phyloP scores from a whole-genome alignment of 1,140 invertebrate genomes.

The Micrasema minimum region DNA sequence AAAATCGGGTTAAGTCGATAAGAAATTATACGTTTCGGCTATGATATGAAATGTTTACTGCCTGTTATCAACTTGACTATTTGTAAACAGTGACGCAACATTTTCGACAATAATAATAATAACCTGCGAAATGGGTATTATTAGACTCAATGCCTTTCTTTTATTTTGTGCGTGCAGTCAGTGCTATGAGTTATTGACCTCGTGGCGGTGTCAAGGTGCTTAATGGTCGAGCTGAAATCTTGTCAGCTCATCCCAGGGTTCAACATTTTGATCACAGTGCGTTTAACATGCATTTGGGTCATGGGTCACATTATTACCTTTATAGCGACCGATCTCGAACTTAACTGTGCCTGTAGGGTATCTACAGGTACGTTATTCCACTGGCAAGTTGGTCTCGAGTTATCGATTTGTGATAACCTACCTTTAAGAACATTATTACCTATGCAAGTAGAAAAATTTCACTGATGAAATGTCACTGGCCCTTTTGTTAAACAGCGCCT shows the following conservation, averaged over 20 bases:
- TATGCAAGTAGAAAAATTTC: too few relatives aligned
- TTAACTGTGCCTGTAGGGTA: too few relatives aligned
- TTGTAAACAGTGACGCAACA: slow-evolving; percentile 43
- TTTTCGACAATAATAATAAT: slow-evolving; percentile 29
- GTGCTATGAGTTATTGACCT: slow-evolving; percentile 48
- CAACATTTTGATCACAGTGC: slow-evolving; percentile 4
- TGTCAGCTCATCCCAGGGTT: slow-evolving; percentile 7
- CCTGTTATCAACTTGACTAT: slow-evolving; percentile 6
- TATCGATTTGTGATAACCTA: slow-evolving; percentile 24
- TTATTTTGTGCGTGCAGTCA: slow-evolving; percentile 44
- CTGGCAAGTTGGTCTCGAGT: not conserved
- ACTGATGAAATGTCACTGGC: too few relatives aligned
- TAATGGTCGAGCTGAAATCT: slow-evolving; percentile 17
- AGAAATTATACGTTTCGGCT: not conserved
- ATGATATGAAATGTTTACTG: not conserved
- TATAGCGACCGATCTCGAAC: too few relatives aligned
- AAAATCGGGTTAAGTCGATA: not conserved
- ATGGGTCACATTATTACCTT: not conserved
- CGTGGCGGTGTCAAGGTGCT: slow-evolving; percentile 46
- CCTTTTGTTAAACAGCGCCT: too few relatives aligned
- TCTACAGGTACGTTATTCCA: too few relatives aligned
- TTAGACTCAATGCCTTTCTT: slow-evolving; percentile 42
- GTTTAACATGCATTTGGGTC: not conserved
- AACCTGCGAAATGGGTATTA: slow-evolving; percentile 17
- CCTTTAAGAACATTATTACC: not conserved